These are phyloP conservation scores for Bergia sp. DNA, from an alignment of 92 coral and sea anemone genomes.

Conservation along the genomic window DNA sequence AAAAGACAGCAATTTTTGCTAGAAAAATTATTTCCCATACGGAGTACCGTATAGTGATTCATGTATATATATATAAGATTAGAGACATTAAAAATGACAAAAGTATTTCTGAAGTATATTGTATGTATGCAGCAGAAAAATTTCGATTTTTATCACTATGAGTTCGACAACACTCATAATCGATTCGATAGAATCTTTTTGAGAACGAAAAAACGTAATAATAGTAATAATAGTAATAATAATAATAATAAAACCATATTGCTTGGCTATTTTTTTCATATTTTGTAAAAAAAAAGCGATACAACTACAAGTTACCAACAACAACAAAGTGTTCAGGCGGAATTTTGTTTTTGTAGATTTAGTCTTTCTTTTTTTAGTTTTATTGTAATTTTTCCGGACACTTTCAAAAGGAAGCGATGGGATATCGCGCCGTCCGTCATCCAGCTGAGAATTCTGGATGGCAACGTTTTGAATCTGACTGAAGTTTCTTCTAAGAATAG, in stretches of 20 bases:
- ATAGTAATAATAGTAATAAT: background rate
- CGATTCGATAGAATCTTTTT: background rate
- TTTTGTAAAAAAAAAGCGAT: background rate
- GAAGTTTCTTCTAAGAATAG: background rate
- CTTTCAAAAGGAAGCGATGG: conserved; percentile 23
- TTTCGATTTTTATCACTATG: background rate
- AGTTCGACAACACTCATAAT: background rate
- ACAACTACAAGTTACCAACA: background rate
- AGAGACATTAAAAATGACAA: background rate
- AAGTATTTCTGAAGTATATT: background rate
- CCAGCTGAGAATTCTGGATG: conserved; percentile 31
- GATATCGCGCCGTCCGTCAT: background rate
- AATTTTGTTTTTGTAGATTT: background rate
- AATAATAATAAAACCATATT: background rate
- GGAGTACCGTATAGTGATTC: background rate
- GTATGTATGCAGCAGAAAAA: background rate
- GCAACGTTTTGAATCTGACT: background rate
- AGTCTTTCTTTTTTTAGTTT: conserved; percentile 19
- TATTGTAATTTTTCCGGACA: background rate
- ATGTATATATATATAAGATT: background rate
- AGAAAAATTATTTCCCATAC: background rate
- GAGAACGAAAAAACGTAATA: background rate
- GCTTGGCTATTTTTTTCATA: background rate
- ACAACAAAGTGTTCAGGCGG: conserved; percentile 5
- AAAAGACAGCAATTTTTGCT: background rate